Base-by-base conservation (phyloP, 2,797 vertebrate genomes). In the Enteromius anoplus region DNA sequence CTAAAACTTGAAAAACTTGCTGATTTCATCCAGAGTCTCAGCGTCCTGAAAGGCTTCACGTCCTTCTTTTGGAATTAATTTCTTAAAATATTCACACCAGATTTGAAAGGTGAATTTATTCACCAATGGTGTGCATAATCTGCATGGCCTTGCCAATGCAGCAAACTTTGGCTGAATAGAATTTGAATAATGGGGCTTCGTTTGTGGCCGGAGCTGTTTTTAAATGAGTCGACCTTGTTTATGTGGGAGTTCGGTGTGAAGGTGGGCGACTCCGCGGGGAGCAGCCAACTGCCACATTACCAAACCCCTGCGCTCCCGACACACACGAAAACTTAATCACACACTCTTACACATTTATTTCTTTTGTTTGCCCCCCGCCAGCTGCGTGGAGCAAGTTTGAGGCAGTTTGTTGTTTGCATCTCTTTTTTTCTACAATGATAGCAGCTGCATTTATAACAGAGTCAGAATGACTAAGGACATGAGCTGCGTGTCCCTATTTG, bases 81-180 rank as follows among this genome's bases (percentile, higher is more conserved):
- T n/a, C 53, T 58, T 75, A 65, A 55, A 82, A 82, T 82, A 87
- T 87, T 81, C 86, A 83, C 65, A 51, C 51, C 77, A 80, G 70
- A 85, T 87, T 87, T 85, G 64, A 85, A 78, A 85, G 77, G 47
- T 69, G 73, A 83, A 85, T 87, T 85, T 84, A 83, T 87, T 82
- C 84, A 83, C 53, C 80, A 82, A 32, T 83, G 86, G 84, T 80
- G 77, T 65, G 80, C 64, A 68, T 83, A 83, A 85, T 87, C 84
- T 87, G 80, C 32, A 78, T 68, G 84, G 84, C 72, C 86, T 85
- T 85, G 86, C 71, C 82, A 80, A 81, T 34, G 45, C 68, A 70
- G 79, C 78, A 82, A 85, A 85, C 71, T 81, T 70, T 70, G 84
- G 65, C 80, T 85, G 84, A 87, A 87, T 83, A 80, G 69, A 70